These are phyloP conservation scores for Diabrotica balteata DNA, from an alignment of 2,888 invertebrate species.

Conservation along the genomic window DNA sequence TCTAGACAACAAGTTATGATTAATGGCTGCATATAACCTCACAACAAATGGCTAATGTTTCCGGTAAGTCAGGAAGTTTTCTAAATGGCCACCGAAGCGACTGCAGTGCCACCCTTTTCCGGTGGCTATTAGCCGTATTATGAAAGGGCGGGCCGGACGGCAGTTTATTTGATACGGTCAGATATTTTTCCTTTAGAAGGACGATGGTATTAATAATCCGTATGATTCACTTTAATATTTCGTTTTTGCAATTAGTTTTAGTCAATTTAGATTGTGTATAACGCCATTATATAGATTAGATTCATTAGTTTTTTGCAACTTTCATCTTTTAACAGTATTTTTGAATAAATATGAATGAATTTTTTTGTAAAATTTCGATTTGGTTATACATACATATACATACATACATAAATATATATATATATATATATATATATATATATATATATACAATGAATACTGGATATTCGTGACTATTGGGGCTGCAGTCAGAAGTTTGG, in stretches of 20 bases:
- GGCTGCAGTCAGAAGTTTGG: too few relatives aligned
- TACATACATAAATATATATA: too few relatives aligned
- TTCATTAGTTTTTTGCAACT: too few relatives aligned
- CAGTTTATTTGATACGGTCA: constrained; percentile 52
- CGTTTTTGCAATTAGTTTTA: constrained; percentile 24
- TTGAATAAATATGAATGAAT: too few relatives aligned
- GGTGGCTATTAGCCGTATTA: constrained; percentile 59
- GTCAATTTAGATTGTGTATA: constrained; percentile 22
- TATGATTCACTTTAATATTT: constrained; percentile 29
- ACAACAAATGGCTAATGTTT: constrained; percentile 60
- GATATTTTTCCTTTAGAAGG: constrained; percentile 28
- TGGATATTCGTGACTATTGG: too few relatives aligned
- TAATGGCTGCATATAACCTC: constrained; percentile 57
- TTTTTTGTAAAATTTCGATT: too few relatives aligned
- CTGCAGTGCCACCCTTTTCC: constrained; percentile 57
- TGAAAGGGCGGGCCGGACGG: constrained; percentile 56
- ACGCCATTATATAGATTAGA: not conserved
- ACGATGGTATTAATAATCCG: constrained; percentile 32
- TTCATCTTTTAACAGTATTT: too few relatives aligned
- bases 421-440: too few relatives aligned
- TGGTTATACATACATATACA: too few relatives aligned
- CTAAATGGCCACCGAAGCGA: constrained; percentile 56
- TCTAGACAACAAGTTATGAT: constrained; percentile 57
- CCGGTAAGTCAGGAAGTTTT: constrained; percentile 59
- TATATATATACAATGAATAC: too few relatives aligned